A percentile compares a stretch with the other conserved stretches of the same genome.
These are phyloP conservation scores for Adelognathus sp. DNA, from an alignment of 2,888 invertebrate genomes.

Conservation along the genomic window DNA sequence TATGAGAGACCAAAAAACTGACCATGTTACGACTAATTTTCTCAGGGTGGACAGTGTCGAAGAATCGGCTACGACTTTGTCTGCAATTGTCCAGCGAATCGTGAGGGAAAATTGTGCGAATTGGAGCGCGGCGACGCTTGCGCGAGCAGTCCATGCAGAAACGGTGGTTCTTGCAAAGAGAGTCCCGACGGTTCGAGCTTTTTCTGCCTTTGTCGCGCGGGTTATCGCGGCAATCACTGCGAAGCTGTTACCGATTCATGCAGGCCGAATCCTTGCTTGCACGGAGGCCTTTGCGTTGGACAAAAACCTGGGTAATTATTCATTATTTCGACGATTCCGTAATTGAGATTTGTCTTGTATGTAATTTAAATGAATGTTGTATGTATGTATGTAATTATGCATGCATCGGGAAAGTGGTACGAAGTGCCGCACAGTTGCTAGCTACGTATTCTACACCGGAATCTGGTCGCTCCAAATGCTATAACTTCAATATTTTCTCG, in stretches of 20 bases:
- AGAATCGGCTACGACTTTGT: constrained; percentile 92
- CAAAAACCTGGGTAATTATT: constrained; percentile 91
- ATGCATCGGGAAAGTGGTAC: no score
- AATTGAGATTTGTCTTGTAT: no score
- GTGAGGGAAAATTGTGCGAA: constrained; percentile 93
- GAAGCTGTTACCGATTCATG: constrained; percentile 95
- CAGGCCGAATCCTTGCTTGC: constrained; percentile 94
- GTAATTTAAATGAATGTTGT: no score
- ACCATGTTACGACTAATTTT: no score
- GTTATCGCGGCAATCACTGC: constrained; percentile 95
- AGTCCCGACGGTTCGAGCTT: constrained; percentile 93
- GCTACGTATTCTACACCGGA: no score
- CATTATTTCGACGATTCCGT: no score
- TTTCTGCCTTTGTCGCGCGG: constrained; percentile 95
- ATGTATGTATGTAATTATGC: no score
- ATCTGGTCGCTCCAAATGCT: no score
- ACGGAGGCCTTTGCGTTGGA: constrained; percentile 94
- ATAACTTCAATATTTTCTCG: no score
- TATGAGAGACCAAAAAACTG: no score
- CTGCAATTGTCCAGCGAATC: constrained; percentile 89
- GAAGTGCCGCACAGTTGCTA: no score
- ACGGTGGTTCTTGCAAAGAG: constrained; percentile 95
- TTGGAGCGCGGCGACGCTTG: constrained; percentile 92
- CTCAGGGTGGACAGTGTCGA: constrained; percentile 91
- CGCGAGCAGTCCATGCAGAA: constrained; percentile 92